Evolutionary conservation across 2,113 vertebrate genomes (phyloP), one percentile per base, ranked within the genome.

Genomic region (Pluvianellus socialis): DNA sequence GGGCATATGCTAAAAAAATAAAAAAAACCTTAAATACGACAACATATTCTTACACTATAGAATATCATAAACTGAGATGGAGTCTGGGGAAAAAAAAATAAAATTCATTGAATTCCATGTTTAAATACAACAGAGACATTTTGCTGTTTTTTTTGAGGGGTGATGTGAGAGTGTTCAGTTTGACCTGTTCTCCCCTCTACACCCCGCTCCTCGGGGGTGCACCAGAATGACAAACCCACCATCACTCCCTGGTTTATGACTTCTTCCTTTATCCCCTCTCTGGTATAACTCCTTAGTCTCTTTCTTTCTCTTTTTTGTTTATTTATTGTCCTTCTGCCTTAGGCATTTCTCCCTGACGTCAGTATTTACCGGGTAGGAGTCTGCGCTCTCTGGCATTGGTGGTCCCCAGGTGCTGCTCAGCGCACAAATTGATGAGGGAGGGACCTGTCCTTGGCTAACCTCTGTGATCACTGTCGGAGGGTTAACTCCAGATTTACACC

Each of bases 1-100:
- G n/a, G 74, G 52, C 70, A 90, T 80, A 77, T 44, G 55, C 52
- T 88, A 93, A 95, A 97, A 97, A 96, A 89, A 88, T 50, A 68
- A 91, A 82, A 84, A 93, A 12, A n/a, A n/a, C n/a, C 28, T 80
- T 68, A 91, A 61, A 94, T 79, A 88, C 3, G 22, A 83, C 35
- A 95, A 88, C 35, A 20, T 63, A 62, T 88, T 68, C 40, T 88
- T 94, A 44, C 6, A 4, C 17, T 68, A 40, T 24, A 28, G 33
- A 79, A 53, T 63, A 65, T 80, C 44, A 55, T 5, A 5, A 4
- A 40, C 28, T 21, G 33, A 84, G 38, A 67, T 67, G 12, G 79
- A 92, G 87, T 88, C 73, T 88, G 35, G 10, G 16, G 26, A 3
- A 55, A 49, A 15, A 22, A 28, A 65, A n/a, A 30, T 16, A 38